Evolutionary conservation across 2,888 invertebrate species (phyloP).

Genomic region (Leptopilina syphax): DNA sequence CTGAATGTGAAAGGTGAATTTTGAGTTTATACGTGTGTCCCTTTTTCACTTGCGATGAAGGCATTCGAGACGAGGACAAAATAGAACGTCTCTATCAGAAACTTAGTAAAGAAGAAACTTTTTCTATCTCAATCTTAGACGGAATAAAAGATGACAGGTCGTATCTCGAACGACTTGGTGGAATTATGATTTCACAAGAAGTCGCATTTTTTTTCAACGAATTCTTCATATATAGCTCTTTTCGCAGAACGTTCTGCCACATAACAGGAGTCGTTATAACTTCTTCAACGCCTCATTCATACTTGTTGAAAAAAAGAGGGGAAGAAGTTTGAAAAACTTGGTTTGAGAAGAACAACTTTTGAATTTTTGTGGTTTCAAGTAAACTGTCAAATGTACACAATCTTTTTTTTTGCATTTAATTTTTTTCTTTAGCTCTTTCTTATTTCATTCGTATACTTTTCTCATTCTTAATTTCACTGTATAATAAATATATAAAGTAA

Average conservation of each 20-base stretch:
- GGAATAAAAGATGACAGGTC: conserved; percentile 32
- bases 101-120: conserved; percentile 33
- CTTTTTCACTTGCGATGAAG: not conserved
- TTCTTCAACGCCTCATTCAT: conserved; percentile 7
- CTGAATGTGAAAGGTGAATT: not conserved
- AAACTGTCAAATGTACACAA: conserved; percentile 3
- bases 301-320: not conserved
- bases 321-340: conserved; percentile 14
- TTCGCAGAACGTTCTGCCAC: conserved; percentile 17
- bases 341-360: not conserved
- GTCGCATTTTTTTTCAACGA: conserved; percentile 20
- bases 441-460: no score
- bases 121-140: conserved; percentile 31
- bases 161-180: conserved; percentile 14
- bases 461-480: no score
- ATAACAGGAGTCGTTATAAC: conserved; percentile 37
- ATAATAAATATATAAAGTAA: no score
- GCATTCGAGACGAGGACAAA: not conserved
- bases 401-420: not conserved
- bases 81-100: conserved; percentile 16
- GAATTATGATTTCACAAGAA: conserved; percentile 31
- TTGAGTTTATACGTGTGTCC: not conserved
- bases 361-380: conserved; percentile 8
- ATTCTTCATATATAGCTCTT: conserved; percentile 6
- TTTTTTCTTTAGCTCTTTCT: no score